Conservation (phyloP, 2,888 invertebrate genomes). For the Ochropleura leucogaster region DNA sequence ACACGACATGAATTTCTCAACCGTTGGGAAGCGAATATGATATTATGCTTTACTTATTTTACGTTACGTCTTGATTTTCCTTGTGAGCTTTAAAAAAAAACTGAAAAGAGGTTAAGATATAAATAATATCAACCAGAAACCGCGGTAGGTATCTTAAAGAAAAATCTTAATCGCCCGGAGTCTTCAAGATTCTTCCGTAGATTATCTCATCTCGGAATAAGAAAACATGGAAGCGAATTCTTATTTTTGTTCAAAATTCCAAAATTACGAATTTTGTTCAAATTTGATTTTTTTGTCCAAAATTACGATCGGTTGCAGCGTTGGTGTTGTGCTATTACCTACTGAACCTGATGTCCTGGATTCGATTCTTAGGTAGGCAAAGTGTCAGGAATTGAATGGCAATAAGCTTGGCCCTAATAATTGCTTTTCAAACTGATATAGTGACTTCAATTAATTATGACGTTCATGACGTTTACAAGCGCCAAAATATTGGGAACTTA, state of each 20-base stretch:
- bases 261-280: no score
- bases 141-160: conserved; percentile 7
- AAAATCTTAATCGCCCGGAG: conserved; percentile 35
- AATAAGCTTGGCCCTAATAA: background rate
- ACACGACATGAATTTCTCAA: background rate
- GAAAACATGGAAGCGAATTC: conserved; percentile 34
- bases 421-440: no score
- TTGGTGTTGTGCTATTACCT: background rate
- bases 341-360: background rate
- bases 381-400: background rate
- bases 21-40: background rate
- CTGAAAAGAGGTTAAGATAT: conserved; percentile 33
- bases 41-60: background rate
- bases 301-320: background rate
- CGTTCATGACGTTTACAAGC: no score
- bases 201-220: conserved; percentile 17
- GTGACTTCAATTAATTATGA: no score
- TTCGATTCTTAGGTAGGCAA: background rate
- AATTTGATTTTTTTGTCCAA: no score
- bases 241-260: no score
- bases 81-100: conserved; percentile 9
- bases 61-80: background rate
- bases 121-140: conserved; percentile 20
- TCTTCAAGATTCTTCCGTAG: conserved; percentile 42
- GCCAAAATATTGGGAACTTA: no score